Evolutionary conservation across 2,888 invertebrate species (phyloP), one percentile per base, ranked within the genome.

Genomic region (Drosophila algonquin): DNA sequence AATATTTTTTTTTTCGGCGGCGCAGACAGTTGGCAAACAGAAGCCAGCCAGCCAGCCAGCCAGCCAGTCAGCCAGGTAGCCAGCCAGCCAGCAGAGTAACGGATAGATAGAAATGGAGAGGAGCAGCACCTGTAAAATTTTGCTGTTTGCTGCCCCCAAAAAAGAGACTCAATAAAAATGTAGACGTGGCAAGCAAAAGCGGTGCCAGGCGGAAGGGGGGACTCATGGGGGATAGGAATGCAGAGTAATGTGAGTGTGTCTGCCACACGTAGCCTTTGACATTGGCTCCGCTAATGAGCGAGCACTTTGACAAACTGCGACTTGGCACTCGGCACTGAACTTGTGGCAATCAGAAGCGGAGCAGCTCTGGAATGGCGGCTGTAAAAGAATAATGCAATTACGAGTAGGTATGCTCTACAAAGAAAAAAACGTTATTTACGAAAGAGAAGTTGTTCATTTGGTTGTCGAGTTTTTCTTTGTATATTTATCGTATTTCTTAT

Each of bases 201-300:
- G 24, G 18, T 16, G n/a, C 14, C 14, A 14, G 9, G 55, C 6
- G 24, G 21, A 24, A n/a, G 16, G 16, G 27, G 21, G n/a, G 10
- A 5, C 16, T 21, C 27, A 35, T 35, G 44, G 32, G 24, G 40
- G 12, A 35, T n/a, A n/a, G 21, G 47, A 16, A 9, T 47, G 16
- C 18, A 18, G 24, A 55, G 40, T 24, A 40, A 44, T 72, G 59
- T 30, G 21, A 56, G 30, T 70, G 68, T 68, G 73, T 63, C 58
- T 77, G 75, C 63, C 76, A 84, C 82, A 87, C 87, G 87, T 87
- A 77, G 85, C 87, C 82, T 84, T 83, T 83, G 82, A 87, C 82
- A 83, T 87, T 87, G 82, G 82, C 87, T 84, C 67, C 84, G 77
- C 82, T 83, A 83, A 83, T 83, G 87, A 83, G 82, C 80, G 72